phyloP scores from a whole-genome alignment of 2,113 vertebrate genomes.

The Pelobates fuscus region DNA sequence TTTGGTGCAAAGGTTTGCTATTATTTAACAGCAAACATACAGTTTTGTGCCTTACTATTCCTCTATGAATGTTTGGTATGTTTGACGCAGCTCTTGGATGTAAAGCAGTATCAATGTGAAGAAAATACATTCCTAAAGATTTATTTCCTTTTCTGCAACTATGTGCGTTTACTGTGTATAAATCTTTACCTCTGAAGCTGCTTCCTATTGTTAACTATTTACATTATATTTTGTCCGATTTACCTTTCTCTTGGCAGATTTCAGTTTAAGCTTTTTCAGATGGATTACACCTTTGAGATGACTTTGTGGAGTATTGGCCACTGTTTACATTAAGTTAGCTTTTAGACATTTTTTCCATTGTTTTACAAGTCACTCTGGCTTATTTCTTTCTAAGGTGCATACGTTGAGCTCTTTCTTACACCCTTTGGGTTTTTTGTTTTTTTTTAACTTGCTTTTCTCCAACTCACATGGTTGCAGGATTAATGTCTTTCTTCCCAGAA shows the following conservation, averaged over 20 bases:
- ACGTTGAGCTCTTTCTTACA: conserved; percentile 20
- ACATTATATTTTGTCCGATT: background rate
- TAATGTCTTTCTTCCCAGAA: background rate
- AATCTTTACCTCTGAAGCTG: too few species aligned
- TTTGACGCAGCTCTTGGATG: too few species aligned
- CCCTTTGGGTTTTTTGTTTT: background rate
- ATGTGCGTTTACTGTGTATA: too few species aligned
- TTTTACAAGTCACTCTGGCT: conserved; percentile 8
- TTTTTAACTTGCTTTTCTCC: background rate
- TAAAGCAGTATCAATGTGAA: too few species aligned
- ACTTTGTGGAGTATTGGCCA: background rate
- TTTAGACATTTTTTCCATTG: conserved; percentile 33
- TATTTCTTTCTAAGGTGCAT: conserved; percentile 1
- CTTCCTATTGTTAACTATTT: too few species aligned
- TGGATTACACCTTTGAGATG: background rate
- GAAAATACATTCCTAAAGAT: too few species aligned
- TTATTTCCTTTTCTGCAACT: too few species aligned
- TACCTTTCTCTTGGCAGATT: background rate
- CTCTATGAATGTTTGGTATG: too few species aligned
- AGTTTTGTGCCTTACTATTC: too few species aligned
- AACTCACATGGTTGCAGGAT: background rate
- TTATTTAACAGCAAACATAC: too few species aligned
- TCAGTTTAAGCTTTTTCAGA: background rate
- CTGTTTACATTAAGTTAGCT: conserved; percentile 23
- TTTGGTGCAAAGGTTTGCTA: too few species aligned